Base-by-base conservation (phyloP, 2,113 vertebrate genomes). In the Melanostigma gelatinosum region DNA sequence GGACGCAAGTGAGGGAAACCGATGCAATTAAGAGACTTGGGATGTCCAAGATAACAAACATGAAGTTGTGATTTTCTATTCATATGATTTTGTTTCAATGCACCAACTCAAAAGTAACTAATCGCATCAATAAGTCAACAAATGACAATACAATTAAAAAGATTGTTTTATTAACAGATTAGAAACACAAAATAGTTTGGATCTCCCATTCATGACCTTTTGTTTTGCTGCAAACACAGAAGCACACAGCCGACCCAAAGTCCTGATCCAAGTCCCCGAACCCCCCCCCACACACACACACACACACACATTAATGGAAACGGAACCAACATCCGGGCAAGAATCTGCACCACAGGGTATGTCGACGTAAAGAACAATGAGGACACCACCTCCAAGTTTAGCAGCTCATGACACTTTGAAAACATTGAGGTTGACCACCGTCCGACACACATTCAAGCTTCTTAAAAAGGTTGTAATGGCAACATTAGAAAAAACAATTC, bases 111-210 rank as follows among this genome's bases (percentile, higher is more conserved):
- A 13, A 57, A 27, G 54, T 20, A 13, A 57, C 11, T 57, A 7
- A 22, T 52, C 50, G 8, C 50, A 9, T 32, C 6, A 18, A 48
- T n/a, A 61, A 22, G 12, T 34, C 3, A 20, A 58, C 2, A 75
- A 79, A 27, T 16, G 7, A 48, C 75, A 70, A 16, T 22, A 13
- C 36, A 65, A 32, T 42, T 72, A 85, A 75, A 88, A 74, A 83
- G 32, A 6, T 58, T 66, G 54, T 87, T 94, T 94, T 93, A 95
- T 95, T 94, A 92, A 93, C 93, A 92, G 84, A 91, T 93, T 91
- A 75, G 82, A 91, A 93, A 93, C 85, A 91, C 85, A 88, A 87
- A 71, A 86, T 71, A 0, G 52, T 76, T 79, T 75, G 55, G 48
- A 71, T 83, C 71, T 90, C 85, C 64, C 54, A 71, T 89, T 83